Base-by-base conservation (phyloP, 2,113 vertebrate species). In the Sapayoa aenigma region DNA sequence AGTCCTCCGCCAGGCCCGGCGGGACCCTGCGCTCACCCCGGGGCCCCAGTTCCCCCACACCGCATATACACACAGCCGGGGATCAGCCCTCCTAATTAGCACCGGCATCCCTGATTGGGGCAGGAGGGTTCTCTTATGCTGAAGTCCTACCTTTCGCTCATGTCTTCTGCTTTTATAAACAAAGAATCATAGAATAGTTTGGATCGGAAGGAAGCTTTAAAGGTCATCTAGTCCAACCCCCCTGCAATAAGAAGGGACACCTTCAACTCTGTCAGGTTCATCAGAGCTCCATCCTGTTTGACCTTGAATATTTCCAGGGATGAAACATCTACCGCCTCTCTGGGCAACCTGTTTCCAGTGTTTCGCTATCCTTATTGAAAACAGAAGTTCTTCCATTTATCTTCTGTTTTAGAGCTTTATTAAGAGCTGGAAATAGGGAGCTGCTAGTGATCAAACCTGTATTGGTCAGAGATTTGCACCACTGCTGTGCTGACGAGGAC, bases 71-170 rank as follows among this genome's bases (percentile, higher is more conserved):
- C 21, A 1, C 46, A 24, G 17, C 12, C 9, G 9, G 2, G 6
- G 19, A 8, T 12, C 19, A 14, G 20, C 16, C 5, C 24, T 30
- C 24, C 21, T 8, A 1, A 11, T 5, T 15, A 18, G 35, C n/a
- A 11, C 18, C 3, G 0, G 3, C 52, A 41, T 6, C 35, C 15
- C 22, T 0, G 1, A 1, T 1, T 4, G 9, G 7, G 28, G 9
- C 35, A 4, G 2, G 5, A 12, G 13, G 11, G 9, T 3, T 37
- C 20, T 47, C 35, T 33, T 14, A 6, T 1, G 30, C 17, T 24
- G 28, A 22, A 8, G 16, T 39, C 28, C 15, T 3, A 2, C 17
- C 9, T n/a, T 37, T 30, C 20, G 12, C 3, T 13, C 21, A 4
- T 0, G 3, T 14, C 37, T 35, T 50, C 56, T 35, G 12, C 21